Conservation (phyloP, 2,113 vertebrate species). For the Tichodroma muraria region DNA sequence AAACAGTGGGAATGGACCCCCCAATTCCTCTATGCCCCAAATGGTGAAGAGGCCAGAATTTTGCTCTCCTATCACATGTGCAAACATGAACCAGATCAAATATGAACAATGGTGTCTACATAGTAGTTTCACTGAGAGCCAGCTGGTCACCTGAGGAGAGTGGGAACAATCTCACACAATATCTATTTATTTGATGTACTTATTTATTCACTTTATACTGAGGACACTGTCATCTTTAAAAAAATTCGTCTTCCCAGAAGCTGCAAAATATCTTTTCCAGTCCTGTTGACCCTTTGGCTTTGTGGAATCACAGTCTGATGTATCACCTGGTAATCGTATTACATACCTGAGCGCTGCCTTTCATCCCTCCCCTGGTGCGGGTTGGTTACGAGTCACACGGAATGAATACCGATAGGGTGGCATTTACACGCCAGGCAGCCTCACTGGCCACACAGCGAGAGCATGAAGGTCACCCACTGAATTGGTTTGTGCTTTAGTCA, state of each 20-base stretch:
- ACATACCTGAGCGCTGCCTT: constrained; percentile 44
- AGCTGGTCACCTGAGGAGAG: background rate
- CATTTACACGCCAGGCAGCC: constrained; percentile 31
- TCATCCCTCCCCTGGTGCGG: constrained; percentile 10
- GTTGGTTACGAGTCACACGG: background rate
- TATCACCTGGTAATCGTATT: constrained; percentile 61
- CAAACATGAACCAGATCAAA: background rate
- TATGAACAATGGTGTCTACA: background rate
- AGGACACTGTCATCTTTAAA: constrained; percentile 7
- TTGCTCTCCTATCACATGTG: background rate
- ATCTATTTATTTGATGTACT: background rate
- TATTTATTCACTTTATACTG: background rate
- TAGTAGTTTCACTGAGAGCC: background rate
- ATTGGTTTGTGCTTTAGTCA: constrained; percentile 58
- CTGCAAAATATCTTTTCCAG: constrained; percentile 47
- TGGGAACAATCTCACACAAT: background rate
- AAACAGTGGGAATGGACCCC: background rate
- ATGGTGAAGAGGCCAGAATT: background rate
- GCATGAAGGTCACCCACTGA: constrained; percentile 57
- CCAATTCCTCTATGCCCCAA: background rate
- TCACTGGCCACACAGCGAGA: constrained; percentile 29
- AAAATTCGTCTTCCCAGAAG: constrained; percentile 33
- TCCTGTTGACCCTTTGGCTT: constrained; percentile 51
- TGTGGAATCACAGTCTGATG: constrained; percentile 20
- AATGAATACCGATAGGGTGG: constrained; percentile 56